phyloP scores from a whole-genome alignment of 35 echinoderm and acorn worm species.

The Heliocidaris erythrogramma region DNA sequence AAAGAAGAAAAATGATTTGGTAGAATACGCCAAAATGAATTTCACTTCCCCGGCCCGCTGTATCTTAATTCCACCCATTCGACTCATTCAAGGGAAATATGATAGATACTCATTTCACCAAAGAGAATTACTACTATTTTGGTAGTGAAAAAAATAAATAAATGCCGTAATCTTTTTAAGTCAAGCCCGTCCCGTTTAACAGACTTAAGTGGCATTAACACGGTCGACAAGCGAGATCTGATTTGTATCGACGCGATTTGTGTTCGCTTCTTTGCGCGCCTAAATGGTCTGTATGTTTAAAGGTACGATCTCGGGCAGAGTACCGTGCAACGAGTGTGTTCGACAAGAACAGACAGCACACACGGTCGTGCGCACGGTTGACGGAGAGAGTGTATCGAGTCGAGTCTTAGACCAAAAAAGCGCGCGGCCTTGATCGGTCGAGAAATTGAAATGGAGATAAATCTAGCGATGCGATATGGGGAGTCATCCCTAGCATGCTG shows the following conservation, averaged over 20 bases:
- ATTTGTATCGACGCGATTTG: slow-evolving; percentile 46
- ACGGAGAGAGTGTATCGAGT: not conserved
- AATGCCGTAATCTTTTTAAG: slow-evolving; percentile 30
- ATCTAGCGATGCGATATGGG: not conserved
- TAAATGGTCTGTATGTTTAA: slow-evolving; percentile 40
- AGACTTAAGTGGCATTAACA: slow-evolving; percentile 52
- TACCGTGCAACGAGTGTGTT: not conserved
- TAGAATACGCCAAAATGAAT: not conserved
- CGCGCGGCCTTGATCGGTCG: not conserved
- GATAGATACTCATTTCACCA: not conserved
- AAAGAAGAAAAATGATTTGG: not conserved
- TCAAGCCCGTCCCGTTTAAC: slow-evolving; percentile 25
- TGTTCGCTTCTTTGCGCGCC: slow-evolving; percentile 38
- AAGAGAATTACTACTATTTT: not conserved
- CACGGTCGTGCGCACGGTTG: not conserved
- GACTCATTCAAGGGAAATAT: not conserved
- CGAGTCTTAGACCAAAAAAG: slow-evolving; percentile 16
- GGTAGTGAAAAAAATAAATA: not conserved
- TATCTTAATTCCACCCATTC: not conserved
- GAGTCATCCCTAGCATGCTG: slow-evolving; percentile 22
- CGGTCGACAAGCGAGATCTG: slow-evolving; percentile 24
- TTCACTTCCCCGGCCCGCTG: not conserved
- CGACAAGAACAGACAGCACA: not conserved
- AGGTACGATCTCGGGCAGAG: not conserved
- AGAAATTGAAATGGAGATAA: slow-evolving; percentile 34